phyloP scores from a whole-genome alignment of 1,140 invertebrate genomes.

The Drosophila melanica region DNA sequence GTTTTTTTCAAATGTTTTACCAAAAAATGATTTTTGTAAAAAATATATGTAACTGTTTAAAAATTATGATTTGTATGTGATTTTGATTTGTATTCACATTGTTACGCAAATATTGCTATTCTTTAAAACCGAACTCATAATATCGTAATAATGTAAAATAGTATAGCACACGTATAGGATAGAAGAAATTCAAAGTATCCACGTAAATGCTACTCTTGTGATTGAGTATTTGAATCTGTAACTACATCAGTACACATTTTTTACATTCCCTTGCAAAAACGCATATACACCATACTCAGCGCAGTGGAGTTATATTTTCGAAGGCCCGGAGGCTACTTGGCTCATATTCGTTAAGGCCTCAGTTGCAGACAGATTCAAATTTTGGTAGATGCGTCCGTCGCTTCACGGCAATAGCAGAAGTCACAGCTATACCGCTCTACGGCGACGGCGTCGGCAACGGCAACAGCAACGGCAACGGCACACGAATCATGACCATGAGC shows the following conservation, averaged over 20 bases:
- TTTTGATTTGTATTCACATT: too few species aligned
- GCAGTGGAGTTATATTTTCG: constrained; percentile 71
- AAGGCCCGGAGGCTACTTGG: constrained; percentile 64
- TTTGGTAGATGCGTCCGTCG: constrained; percentile 71
- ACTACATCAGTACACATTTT: constrained; percentile 60
- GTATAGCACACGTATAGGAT: not conserved
- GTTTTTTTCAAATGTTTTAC: too few species aligned
- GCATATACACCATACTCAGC: constrained; percentile 14
- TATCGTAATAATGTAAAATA: not conserved
- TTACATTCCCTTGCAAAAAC: constrained; percentile 47
- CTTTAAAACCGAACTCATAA: not conserved
- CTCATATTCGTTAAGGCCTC: constrained; percentile 81
- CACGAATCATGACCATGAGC: constrained; percentile 73
- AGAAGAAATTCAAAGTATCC: not conserved
- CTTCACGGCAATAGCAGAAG: constrained; percentile 45
- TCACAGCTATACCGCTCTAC: constrained; percentile 15
- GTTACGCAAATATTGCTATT: too few species aligned
- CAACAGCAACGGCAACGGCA: constrained; percentile 43
- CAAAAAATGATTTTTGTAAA: too few species aligned
- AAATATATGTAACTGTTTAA: too few species aligned
- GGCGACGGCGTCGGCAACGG: constrained; percentile 10
- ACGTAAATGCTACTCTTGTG: constrained; percentile 51
- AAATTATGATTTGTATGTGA: too few species aligned
- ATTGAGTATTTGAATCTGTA: constrained; percentile 77
- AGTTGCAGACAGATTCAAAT: constrained; percentile 83